These are phyloP conservation scores for Coecobrya sp. DNA, from an alignment of 2,888 invertebrate genomes.

Conservation along the genomic window DNA sequence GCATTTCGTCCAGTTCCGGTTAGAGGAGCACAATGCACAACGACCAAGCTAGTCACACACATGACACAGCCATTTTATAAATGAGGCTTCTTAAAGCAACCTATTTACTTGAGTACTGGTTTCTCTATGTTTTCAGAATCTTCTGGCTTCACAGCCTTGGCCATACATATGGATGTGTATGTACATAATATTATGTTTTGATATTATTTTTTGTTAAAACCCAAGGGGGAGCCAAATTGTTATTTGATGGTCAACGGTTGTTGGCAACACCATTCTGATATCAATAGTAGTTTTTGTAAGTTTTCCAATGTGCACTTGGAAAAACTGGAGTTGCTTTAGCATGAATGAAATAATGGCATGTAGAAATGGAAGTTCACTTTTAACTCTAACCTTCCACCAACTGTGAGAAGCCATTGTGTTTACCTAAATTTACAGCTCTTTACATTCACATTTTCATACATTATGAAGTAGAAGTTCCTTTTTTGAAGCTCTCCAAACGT, in stretches of 20 bases:
- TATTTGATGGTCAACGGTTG: conserved; percentile 70
- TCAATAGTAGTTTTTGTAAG: conserved; percentile 20
- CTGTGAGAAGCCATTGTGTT: background rate
- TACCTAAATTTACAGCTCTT: background rate
- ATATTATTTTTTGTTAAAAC: background rate
- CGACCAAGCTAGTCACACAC: background rate
- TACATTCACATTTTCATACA: background rate
- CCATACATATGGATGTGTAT: no score
- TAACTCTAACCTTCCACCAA: conserved; percentile 29
- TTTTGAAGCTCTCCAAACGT: no score
- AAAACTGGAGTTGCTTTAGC: background rate
- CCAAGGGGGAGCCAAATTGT: conserved; percentile 72
- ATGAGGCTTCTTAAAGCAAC: background rate
- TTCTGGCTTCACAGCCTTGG: background rate
- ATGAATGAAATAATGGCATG: background rate
- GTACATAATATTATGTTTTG: no score
- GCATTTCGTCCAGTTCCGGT: background rate
- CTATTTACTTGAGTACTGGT: background rate
- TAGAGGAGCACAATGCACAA: background rate
- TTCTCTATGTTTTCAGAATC: background rate
- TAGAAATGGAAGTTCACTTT: conserved; percentile 9
- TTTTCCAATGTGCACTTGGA: conserved; percentile 30
- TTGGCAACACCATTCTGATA: conserved; percentile 30
- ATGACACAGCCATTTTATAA: background rate
- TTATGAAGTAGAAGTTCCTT: no score